Evolutionary conservation across 2,113 vertebrate genomes (phyloP).

Genomic region (Pterocles gutturalis): DNA sequence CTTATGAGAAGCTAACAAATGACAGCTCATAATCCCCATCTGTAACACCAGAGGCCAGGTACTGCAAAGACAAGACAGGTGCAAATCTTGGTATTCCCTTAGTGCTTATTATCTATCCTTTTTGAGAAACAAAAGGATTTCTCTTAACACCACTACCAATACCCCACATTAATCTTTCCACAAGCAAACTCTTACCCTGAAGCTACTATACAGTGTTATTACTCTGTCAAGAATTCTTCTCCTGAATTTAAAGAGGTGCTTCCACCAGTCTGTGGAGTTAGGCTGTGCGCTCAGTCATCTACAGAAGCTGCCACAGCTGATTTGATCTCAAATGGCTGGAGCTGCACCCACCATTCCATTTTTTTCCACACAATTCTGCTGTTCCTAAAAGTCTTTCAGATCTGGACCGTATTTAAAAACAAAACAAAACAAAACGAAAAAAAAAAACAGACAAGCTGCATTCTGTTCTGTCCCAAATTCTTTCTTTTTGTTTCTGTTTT

Average conservation of each 20-base stretch:
- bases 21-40: slow-evolving; percentile 61
- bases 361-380: background rate
- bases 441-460: background rate
- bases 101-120: slow-evolving; percentile 6
- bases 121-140: slow-evolving; percentile 49
- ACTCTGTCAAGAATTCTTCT: slow-evolving; percentile 16
- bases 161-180: slow-evolving; percentile 38
- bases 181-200: slow-evolving; percentile 5
- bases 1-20: slow-evolving; percentile 31
- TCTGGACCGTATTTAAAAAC: background rate
- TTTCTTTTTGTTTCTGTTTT: background rate
- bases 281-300: background rate
- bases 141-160: slow-evolving; percentile 30
- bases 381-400: background rate
- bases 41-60: slow-evolving; percentile 46
- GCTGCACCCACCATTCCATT: background rate
- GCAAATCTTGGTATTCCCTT: slow-evolving; percentile 21
- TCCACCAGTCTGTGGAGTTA: background rate
- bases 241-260: background rate
- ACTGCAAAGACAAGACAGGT: slow-evolving; percentile 25
- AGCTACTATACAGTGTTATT: slow-evolving; percentile 1
- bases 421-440: background rate
- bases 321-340: background rate
- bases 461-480: background rate
- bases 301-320: background rate